Percentiles rank a stretch among this genome's conserved stretches.
Evolutionary conservation across 2,888 invertebrate genomes (phyloP).

Genomic region (Hoplodrina ambigua): DNA sequence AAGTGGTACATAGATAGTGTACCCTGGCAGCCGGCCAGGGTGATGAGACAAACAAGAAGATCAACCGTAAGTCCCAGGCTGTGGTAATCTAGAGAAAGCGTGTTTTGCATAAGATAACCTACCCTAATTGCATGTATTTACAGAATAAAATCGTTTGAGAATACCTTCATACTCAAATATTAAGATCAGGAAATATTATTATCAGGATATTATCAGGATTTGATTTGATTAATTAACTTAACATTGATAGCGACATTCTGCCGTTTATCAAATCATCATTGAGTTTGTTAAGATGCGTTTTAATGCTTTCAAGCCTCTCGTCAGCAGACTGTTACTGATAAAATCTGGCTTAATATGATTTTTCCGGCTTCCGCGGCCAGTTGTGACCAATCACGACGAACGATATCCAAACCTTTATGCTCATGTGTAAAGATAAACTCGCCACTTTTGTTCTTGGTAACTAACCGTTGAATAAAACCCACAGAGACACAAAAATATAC

Average conservation of each 20-base stretch:
- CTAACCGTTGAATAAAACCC: background rate
- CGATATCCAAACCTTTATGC: slow-evolving; percentile 98
- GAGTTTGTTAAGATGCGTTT: slow-evolving; percentile 94
- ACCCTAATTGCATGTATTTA: background rate
- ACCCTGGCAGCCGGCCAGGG: slow-evolving; percentile 41
- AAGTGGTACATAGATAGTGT: slow-evolving; percentile 30
- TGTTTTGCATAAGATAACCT: slow-evolving; percentile 9
- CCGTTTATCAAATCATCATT: slow-evolving; percentile 93
- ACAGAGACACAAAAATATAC: background rate
- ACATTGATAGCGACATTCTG: slow-evolving; percentile 93
- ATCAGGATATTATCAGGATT: no score
- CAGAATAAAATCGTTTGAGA: background rate
- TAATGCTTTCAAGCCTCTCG: slow-evolving; percentile 96
- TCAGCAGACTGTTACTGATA: slow-evolving; percentile 95
- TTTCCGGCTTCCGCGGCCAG: slow-evolving; percentile 98
- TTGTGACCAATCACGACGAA: slow-evolving; percentile 99
- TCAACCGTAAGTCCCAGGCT: slow-evolving; percentile 6
- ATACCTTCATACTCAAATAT: no score
- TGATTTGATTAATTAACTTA: no score
- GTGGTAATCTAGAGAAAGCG: slow-evolving; percentile 26
- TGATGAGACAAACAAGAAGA: slow-evolving; percentile 47
- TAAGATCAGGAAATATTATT: no score
- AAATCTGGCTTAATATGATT: slow-evolving; percentile 95
- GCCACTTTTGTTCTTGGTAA: slow-evolving; percentile 7
- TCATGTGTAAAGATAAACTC: slow-evolving; percentile 93